Evolutionary conservation across 1,140 invertebrate species (phyloP).

Genomic region (Drosophila grimshawi): DNA sequence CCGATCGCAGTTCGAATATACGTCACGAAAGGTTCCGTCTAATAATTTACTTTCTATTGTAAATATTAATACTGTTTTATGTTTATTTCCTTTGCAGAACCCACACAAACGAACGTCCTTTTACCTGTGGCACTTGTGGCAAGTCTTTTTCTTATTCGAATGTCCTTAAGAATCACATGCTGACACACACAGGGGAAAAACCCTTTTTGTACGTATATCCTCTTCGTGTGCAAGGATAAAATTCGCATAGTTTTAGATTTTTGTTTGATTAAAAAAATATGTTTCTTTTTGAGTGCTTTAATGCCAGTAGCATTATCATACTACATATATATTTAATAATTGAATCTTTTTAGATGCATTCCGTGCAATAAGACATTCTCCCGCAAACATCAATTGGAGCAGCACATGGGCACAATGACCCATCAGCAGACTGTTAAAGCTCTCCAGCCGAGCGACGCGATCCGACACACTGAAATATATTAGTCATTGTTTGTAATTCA

Average conservation of each 20-base stretch:
- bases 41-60: not conserved
- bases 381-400: conserved; percentile 79
- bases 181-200: conserved; percentile 83
- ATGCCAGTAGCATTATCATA: not conserved
- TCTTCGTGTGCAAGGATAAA: not conserved
- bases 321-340: not conserved
- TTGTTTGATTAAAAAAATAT: too few relatives aligned
- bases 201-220: conserved; percentile 73
- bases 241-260: too few relatives aligned
- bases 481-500: conserved; percentile 42
- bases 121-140: conserved; percentile 88
- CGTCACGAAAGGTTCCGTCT: conserved; percentile 85
- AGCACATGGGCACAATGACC: conserved; percentile 78
- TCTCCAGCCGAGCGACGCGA: conserved; percentile 45
- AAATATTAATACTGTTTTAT: not conserved
- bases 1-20: conserved; percentile 87
- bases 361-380: conserved; percentile 83
- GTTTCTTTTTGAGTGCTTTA: not conserved
- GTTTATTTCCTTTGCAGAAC: conserved; percentile 51
- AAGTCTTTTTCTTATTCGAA: conserved; percentile 90
- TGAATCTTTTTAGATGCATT: conserved; percentile 56
- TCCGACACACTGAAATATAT: conserved; percentile 55
- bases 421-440: conserved; percentile 76
- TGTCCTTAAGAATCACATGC: conserved; percentile 87
- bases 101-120: conserved; percentile 92